A percentile compares a stretch with the other conserved stretches of the same genome.
Evolutionary conservation across 2,888 invertebrate genomes (phyloP).

Genomic region (Drosophila algonquin): DNA sequence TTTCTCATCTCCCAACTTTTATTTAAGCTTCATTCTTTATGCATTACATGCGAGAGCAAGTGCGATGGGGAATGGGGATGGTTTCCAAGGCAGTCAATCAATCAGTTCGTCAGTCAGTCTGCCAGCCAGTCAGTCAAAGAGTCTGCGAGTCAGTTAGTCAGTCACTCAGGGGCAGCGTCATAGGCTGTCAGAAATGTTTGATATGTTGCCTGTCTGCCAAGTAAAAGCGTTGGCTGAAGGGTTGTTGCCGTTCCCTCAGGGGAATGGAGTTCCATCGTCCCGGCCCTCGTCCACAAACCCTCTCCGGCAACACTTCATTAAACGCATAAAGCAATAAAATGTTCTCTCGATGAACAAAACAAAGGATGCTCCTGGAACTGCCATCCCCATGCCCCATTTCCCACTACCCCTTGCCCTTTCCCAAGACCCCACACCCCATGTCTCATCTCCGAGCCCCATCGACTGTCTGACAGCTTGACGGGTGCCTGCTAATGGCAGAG

Average conservation of each 20-base stretch:
- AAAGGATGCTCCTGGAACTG: slow-evolving; percentile 24
- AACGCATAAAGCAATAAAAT: slow-evolving; percentile 79
- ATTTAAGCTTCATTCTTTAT: slow-evolving; percentile 80
- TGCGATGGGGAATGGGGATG: slow-evolving; percentile 19
- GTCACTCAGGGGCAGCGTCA: slow-evolving; percentile 32
- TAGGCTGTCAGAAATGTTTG: slow-evolving; percentile 73
- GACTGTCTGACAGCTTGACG: slow-evolving; percentile 67
- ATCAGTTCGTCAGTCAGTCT: slow-evolving; percentile 58
- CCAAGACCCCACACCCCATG: background rate
- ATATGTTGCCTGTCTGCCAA: slow-evolving; percentile 57
- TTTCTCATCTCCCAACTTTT: slow-evolving; percentile 80
- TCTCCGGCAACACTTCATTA: slow-evolving; percentile 73
- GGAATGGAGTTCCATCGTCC: background rate
- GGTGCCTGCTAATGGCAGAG: slow-evolving; percentile 68
- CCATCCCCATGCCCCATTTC: slow-evolving; percentile 3
- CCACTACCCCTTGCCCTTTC: background rate
- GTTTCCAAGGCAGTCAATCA: slow-evolving; percentile 17
- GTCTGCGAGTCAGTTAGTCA: slow-evolving; percentile 32
- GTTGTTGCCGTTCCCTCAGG: slow-evolving; percentile 45
- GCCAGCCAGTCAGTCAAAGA: slow-evolving; percentile 49
- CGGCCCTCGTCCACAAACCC: background rate
- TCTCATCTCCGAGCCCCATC: slow-evolving; percentile 35
- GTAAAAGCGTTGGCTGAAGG: slow-evolving; percentile 69
- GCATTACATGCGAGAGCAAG: slow-evolving; percentile 65
- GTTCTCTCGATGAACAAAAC: slow-evolving; percentile 65